Evolutionary conservation across 1,140 invertebrate genomes (phyloP), one percentile per base, ranked within the genome.

Genomic region (Aricia agestis): DNA sequence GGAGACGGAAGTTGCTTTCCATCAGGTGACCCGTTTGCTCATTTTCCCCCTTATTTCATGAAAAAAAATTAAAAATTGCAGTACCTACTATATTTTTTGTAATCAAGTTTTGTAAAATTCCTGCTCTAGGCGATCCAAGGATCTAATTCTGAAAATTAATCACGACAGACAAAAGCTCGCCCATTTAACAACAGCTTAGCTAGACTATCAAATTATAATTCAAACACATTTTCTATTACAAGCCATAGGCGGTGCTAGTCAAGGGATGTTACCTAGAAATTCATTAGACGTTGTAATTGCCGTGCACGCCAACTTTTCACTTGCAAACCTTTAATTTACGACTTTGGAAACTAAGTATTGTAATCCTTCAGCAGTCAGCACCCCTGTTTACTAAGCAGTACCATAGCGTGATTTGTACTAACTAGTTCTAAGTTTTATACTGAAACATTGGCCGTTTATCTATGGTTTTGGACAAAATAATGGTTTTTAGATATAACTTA

Each of bases 261-360:
- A 52, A 52, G 45, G 45, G 45, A 52, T 52, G 45, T 52, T 52
- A 6, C 3, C 11, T 15, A 52, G 45, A 52, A 52, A 52, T 52
- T 52, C 45, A 52, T 52, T 52, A 52, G 45, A 52, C 45, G 45
- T 52, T 52, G 31, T 68, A 71, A 75, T 68, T 71, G 72, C 32
- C 65, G 68, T 70, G 72, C 75, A 76, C 75, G 75, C 75, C 65
- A 73, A 71, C 31, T 68, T 36, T 68, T 65, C 31, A 71, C 63
- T 71, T 71, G 67, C 65, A 25, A 70, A 75, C 71, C 66, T 75
- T 70, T 74, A 74, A 74, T 74, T 74, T 72, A 69, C 65, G 57
- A n/a, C 67, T 74, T 69, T 9, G 69, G 58, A 45, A 72, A 58
- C 69, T 66, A 36, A 66, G 18, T 45, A 42, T 67, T 71, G 42